Conservation (phyloP, 2,888 invertebrate species). For the Ischnura elegans region DNA sequence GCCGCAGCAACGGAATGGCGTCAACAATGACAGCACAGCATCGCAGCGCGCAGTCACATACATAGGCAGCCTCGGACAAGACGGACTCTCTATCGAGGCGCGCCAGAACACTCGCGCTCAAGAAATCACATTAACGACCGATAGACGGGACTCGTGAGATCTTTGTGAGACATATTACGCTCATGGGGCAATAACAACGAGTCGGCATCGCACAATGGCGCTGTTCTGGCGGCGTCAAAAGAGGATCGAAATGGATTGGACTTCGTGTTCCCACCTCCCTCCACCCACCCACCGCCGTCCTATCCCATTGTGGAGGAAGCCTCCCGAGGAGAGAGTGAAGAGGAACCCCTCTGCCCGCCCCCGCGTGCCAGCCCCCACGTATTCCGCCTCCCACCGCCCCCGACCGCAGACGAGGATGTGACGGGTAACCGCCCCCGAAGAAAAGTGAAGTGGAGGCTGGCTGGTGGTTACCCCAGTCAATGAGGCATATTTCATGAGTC, state of each 20-base stretch:
- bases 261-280: too few species aligned
- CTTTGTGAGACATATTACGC: not conserved
- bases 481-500: too few species aligned
- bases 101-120: not conserved
- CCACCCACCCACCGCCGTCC: too few species aligned
- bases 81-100: not conserved
- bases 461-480: not conserved
- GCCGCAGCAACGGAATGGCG: not conserved
- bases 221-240: not conserved
- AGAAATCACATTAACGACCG: not conserved
- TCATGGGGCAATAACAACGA: constrained; percentile 16
- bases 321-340: not conserved
- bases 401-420: not conserved
- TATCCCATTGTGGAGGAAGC: not conserved
- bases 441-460: constrained; percentile 49
- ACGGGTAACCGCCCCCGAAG: not conserved
- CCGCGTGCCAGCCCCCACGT: not conserved
- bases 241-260: constrained; percentile 45
- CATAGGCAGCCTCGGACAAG: not conserved
- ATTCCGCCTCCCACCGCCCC: not conserved
- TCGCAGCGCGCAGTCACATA: not conserved
- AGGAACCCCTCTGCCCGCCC: not conserved
- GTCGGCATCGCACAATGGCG: constrained; percentile 36
- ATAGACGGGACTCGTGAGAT: not conserved
- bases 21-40: not conserved